These are phyloP conservation scores for Brachionus koreanus DNA, from an alignment of 1,140 invertebrate species.

Conservation along the genomic window DNA sequence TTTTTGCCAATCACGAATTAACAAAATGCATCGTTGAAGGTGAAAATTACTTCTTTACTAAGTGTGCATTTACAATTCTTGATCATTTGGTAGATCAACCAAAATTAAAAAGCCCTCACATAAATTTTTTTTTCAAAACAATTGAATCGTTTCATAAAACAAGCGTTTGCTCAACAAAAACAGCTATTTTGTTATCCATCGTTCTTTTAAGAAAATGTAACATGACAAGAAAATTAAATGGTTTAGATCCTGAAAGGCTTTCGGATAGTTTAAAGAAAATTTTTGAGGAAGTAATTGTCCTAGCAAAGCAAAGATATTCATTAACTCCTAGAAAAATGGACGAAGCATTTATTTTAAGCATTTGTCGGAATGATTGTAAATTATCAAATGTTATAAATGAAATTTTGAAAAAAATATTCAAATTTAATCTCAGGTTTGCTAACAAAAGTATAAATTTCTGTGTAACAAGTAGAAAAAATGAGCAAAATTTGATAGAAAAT, in stretches of 20 bases:
- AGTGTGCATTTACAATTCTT: neutral
- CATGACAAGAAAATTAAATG: neutral
- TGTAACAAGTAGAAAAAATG: neutral
- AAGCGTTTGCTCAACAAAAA: conserved; percentile 14
- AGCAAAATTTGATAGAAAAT: neutral
- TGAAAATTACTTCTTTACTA: neutral
- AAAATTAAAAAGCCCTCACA: neutral
- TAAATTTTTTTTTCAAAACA: neutral
- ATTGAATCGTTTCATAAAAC: neutral
- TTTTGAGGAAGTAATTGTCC: neutral
- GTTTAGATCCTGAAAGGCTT: neutral
- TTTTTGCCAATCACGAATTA: neutral
- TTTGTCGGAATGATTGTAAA: neutral
- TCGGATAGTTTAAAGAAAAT: neutral
- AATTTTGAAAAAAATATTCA: neutral
- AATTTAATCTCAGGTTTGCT: neutral
- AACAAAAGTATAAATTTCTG: neutral
- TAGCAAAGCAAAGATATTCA: neutral
- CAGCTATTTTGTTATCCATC: neutral
- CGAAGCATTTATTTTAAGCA: neutral
- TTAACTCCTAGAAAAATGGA: neutral
- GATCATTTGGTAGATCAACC: neutral
- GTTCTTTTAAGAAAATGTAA: neutral
- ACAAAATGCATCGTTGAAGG: neutral
- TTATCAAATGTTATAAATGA: neutral